A percentile compares a stretch with the other conserved stretches of the same genome.
These are phyloP conservation scores for Mesaphorura yosii DNA, from an alignment of 1,140 invertebrate species.

Conservation along the genomic window DNA sequence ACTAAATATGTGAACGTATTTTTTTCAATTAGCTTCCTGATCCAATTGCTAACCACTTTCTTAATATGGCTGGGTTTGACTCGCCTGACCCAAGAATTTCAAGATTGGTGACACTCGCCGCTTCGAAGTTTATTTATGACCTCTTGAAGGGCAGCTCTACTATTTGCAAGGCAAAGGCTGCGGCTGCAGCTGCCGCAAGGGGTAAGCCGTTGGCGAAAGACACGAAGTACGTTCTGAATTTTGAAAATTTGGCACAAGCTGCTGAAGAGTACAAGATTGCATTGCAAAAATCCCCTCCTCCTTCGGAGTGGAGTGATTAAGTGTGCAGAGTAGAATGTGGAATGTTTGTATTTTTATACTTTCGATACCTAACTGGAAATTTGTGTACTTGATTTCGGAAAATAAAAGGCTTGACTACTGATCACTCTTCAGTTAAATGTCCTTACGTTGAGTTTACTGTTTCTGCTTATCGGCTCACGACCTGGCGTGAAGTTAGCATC, in stretches of 20 bases:
- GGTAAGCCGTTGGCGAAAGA: slow-evolving; percentile 60
- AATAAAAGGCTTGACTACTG: too few relatives aligned
- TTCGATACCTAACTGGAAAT: too few relatives aligned
- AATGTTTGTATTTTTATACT: too few relatives aligned
- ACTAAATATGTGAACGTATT: too few relatives aligned
- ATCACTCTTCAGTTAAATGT: too few relatives aligned
- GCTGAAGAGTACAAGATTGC: slow-evolving; percentile 88
- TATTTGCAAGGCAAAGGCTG: slow-evolving; percentile 77
- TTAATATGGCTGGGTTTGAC: slow-evolving; percentile 79
- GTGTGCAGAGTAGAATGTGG: too few relatives aligned
- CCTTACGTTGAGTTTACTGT: too few relatives aligned
- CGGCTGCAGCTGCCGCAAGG: slow-evolving; percentile 56
- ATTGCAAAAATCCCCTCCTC: slow-evolving; percentile 87
- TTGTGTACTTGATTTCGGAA: too few relatives aligned
- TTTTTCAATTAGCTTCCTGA: slow-evolving; percentile 60
- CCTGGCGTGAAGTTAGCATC: too few relatives aligned
- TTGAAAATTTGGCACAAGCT: slow-evolving; percentile 91
- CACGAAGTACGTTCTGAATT: slow-evolving; percentile 78
- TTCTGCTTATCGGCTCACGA: too few relatives aligned
- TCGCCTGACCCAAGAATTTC: slow-evolving; percentile 74
- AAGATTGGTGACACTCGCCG: slow-evolving; percentile 77
- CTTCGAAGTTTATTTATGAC: slow-evolving; percentile 96
- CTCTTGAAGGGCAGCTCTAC: slow-evolving; percentile 93
- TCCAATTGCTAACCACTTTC: slow-evolving; percentile 74
- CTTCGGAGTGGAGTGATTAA: too few relatives aligned